Conservation (phyloP, 2,113 vertebrate species). For the Larimichthys polyactis region DNA sequence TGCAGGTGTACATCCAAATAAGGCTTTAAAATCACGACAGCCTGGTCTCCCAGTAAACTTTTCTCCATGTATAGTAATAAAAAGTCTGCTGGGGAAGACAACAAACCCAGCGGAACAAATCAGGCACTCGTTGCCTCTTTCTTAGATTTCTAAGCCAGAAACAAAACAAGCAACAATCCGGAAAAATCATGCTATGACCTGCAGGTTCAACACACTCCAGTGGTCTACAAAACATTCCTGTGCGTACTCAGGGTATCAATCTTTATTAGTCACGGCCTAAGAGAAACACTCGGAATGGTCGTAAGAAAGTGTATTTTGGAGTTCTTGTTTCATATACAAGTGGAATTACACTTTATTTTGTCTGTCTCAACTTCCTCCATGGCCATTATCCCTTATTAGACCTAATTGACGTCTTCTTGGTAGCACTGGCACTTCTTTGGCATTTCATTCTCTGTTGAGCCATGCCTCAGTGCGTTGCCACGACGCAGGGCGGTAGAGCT, state of each 20-base stretch:
- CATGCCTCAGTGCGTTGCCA: slow-evolving; percentile 27
- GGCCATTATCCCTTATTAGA: slow-evolving; percentile 38
- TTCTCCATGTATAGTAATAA: neutral
- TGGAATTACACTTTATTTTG: slow-evolving; percentile 41
- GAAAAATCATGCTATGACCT: neutral
- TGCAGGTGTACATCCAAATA: neutral
- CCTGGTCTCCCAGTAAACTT: neutral
- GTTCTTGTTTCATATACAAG: slow-evolving; percentile 39
- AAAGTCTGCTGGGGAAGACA: neutral
- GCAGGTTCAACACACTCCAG: neutral
- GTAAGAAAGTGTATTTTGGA: neutral
- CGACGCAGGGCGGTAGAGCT: slow-evolving; percentile 30
- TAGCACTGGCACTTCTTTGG: slow-evolving; percentile 49
- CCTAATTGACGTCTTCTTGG: slow-evolving; percentile 34
- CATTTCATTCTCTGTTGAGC: slow-evolving; percentile 10
- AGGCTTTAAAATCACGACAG: neutral
- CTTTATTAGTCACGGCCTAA: slow-evolving; percentile 16
- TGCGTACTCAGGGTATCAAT: neutral
- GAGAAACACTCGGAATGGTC: slow-evolving; percentile 16
- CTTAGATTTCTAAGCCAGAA: neutral
- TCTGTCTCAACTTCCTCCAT: slow-evolving; percentile 43
- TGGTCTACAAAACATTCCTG: neutral
- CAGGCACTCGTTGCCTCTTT: neutral
- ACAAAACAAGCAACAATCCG: slow-evolving; percentile 16
- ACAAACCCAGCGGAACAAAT: slow-evolving; percentile 9